Base-by-base conservation (phyloP, 1,140 invertebrate species). In the Aphis gossypii region DNA sequence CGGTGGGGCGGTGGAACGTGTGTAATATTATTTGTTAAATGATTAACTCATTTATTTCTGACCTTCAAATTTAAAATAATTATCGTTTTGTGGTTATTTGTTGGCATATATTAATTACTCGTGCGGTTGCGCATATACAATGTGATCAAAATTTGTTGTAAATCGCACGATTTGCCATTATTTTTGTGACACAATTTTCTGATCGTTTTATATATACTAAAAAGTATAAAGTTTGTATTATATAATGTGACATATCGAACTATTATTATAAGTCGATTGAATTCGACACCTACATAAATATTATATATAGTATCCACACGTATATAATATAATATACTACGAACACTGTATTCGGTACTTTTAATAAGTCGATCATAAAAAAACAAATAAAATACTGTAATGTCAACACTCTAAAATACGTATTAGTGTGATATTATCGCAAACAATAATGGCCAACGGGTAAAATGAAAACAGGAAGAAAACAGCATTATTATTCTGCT, bases 31-130 rank as follows among this genome's bases (percentile, higher is more conserved):
- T 83, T 83, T 83, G 76, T 23, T 41, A 83, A 23, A 83, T 41
- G 38, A 83, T 83, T 83, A 41, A 83, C 82, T 83, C 35, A 41
- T 83, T 83, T 83, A 83, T 83, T 83, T 83, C 82, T 83, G 82
- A 83, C 82, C 82, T 83, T 83, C 82, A 41, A 83, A 41, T 41
- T 38, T 76, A 83, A 83, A 83, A 38, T 83, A 83, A 83, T 83
- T 41, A 83, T 83, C n/a, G 38, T 83, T 83, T 41, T 83, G n/a
- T 41, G 82, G 35, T 83, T 83, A 83, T 83, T 83, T 83, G 82
- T 83, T 38, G 82, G 35, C 38, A 83, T 83, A 76, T 20, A 83
- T 83, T 38, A 83, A 83, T 83, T 23, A 83, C 20, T 83, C 38
- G 20, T 8, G 21, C 7, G 6, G 30, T n/a, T 14, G 11, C 60